Conservation (phyloP, 2,797 vertebrate genomes). For the Gambelia wislizenii region DNA sequence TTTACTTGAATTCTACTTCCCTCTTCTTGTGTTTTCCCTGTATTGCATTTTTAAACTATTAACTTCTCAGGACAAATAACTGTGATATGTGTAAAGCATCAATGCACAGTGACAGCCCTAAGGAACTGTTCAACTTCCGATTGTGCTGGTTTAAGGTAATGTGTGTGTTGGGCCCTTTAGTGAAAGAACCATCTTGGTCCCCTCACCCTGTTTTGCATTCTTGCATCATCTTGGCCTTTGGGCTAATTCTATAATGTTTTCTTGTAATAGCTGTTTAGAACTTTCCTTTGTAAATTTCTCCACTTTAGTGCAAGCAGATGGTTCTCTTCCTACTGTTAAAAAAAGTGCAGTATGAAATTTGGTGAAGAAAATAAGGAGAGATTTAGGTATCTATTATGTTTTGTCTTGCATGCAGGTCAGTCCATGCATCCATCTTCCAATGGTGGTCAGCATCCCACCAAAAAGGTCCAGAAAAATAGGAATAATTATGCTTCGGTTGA, state of each 20-base stretch:
- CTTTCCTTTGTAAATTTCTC: background rate
- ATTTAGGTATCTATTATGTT: background rate
- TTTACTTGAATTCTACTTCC: background rate
- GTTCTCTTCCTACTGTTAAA: background rate
- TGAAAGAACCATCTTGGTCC: background rate
- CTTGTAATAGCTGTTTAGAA: background rate
- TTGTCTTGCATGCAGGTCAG: conserved; percentile 85
- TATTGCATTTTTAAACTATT: background rate
- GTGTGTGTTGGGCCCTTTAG: background rate
- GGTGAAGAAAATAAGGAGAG: background rate
- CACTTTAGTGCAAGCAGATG: too few relatives aligned
- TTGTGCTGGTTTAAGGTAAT: background rate
- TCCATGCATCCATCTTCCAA: conserved; percentile 90
- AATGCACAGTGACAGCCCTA: background rate
- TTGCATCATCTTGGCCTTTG: background rate
- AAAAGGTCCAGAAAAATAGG: conserved; percentile 98
- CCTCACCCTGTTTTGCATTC: background rate
- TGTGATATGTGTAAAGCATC: background rate
- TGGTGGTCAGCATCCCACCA: conserved; percentile 87
- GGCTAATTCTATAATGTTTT: background rate
- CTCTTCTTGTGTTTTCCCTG: background rate
- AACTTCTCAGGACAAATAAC: background rate
- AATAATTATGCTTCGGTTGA: conserved; percentile 99
- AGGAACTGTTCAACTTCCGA: background rate
- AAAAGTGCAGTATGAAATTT: background rate